Evolutionary conservation across 2,797 vertebrate genomes (phyloP).

Genomic region (Cephalopachus bancanus): DNA sequence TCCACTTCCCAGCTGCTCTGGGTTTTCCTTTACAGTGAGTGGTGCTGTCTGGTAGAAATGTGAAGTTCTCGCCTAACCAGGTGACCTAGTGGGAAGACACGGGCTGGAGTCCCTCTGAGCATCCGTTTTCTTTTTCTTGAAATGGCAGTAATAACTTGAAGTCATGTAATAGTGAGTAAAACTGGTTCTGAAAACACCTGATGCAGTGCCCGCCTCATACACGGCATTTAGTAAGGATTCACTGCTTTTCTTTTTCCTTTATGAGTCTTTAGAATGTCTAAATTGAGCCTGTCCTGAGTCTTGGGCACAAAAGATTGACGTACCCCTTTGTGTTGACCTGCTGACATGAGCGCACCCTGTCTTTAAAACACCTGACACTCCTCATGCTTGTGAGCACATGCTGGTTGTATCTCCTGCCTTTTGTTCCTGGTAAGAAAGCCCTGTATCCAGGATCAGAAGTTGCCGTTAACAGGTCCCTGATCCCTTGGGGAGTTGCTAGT

Average conservation of each 20-base stretch:
- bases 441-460: neutral
- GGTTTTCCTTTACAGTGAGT: neutral
- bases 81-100: neutral
- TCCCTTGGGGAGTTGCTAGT: neutral
- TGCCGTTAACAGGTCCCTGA: neutral
- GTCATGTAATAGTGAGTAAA: neutral
- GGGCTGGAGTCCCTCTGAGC: neutral
- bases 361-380: neutral
- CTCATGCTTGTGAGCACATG: accelerated
- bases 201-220: neutral
- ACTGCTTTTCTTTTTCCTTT: neutral
- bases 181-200: neutral
- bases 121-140: neutral
- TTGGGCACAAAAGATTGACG: neutral
- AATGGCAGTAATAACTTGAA: neutral
- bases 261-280: neutral
- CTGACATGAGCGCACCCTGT: accelerated
- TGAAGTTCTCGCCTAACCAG: neutral
- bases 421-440: neutral
- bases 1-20: neutral
- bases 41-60: neutral
- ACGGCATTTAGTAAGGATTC: neutral
- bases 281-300: neutral
- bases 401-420: neutral
- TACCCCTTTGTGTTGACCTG: neutral